A percentile compares a stretch with the other conserved stretches of the same genome.
Conservation (phyloP, 2,797 vertebrate species). For the Acrossocheilus wenchowensis region DNA sequence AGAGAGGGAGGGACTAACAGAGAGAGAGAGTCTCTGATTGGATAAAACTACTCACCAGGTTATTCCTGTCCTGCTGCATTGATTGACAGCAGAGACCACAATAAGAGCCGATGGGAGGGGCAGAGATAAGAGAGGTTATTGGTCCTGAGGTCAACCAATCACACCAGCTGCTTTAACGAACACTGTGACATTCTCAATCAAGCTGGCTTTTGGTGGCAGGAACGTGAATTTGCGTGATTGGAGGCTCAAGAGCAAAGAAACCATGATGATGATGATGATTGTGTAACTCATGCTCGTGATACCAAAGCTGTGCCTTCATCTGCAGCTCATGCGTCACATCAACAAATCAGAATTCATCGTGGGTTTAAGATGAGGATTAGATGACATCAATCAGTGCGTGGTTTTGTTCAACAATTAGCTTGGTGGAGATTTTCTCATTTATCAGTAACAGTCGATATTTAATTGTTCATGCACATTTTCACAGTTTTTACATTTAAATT, state of each 20-base stretch:
- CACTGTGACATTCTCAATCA: background rate
- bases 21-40: conserved; percentile 65
- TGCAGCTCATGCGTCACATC: background rate
- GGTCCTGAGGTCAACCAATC: conserved; percentile 69
- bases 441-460: too few relatives aligned
- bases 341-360: background rate
- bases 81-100: conserved; percentile 83
- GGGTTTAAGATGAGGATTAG: background rate
- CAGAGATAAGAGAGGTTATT: conserved; percentile 81
- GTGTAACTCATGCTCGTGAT: background rate
- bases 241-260: conserved; percentile 24
- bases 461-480: too few relatives aligned
- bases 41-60: conserved; percentile 90
- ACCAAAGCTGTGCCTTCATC: conserved; percentile 5
- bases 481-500: too few relatives aligned
- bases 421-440: background rate
- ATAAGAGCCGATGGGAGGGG: conserved; percentile 74
- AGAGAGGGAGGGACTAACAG: conserved; percentile 52
- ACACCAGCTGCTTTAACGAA: conserved; percentile 18
- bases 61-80: conserved; percentile 99
- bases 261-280: background rate
- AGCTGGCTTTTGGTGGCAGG: background rate
- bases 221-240: background rate
- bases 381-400: background rate
- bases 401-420: background rate